phyloP scores from a whole-genome alignment of 2,113 vertebrate genomes.

The Ptychochromis oligacanthus region DNA sequence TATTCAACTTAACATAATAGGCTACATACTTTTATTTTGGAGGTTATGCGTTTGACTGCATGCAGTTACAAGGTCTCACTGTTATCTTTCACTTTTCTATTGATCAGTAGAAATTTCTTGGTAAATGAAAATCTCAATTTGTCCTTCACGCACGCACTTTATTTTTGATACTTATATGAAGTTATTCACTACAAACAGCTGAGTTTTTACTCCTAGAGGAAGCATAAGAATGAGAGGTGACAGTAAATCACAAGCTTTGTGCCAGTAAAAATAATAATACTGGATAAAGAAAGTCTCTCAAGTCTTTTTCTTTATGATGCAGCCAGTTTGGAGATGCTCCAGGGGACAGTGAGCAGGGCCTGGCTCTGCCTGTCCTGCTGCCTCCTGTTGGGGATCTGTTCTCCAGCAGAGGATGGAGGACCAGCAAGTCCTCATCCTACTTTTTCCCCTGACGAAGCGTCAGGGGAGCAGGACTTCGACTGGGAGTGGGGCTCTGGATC shows the following conservation, averaged over 20 bases:
- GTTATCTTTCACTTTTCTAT: background rate
- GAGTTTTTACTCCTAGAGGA: background rate
- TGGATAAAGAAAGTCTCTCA: background rate
- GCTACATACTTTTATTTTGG: background rate
- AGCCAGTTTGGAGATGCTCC: conserved; percentile 56
- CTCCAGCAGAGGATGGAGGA: conserved; percentile 30
- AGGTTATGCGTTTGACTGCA: background rate
- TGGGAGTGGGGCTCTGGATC: conserved; percentile 80
- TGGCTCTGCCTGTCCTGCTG: conserved; percentile 64
- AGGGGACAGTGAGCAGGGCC: conserved; percentile 40
- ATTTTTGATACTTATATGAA: too few species aligned
- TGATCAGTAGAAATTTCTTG: background rate
- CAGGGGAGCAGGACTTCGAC: conserved; percentile 53
- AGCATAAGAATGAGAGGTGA: background rate
- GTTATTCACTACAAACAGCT: too few species aligned
- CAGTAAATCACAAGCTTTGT: background rate
- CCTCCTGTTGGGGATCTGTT: conserved; percentile 61
- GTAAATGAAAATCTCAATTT: too few species aligned
- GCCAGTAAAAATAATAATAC: background rate
- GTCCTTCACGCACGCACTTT: background rate
- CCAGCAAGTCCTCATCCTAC: conserved; percentile 16
- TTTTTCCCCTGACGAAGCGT: conserved; percentile 3
- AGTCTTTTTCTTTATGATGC: conserved; percentile 12
- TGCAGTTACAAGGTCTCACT: background rate
- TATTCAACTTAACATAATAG: background rate